Evolutionary conservation across 2,888 invertebrate species (phyloP), one percentile per base, ranked within the genome.

Genomic region (Odontocerum albicorne): DNA sequence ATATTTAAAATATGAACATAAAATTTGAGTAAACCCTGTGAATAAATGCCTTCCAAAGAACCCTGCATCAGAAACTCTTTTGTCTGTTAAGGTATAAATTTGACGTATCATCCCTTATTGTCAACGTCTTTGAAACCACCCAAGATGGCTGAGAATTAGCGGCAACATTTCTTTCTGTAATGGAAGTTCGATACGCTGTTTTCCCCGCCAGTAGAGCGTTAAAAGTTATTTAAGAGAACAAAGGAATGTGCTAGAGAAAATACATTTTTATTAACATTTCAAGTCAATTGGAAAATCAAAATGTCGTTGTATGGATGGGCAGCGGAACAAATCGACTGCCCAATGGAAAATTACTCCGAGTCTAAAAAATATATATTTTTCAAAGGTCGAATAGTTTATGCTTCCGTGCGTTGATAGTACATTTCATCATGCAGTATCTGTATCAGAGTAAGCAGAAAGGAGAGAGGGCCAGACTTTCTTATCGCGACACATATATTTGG

Each of bases 61-160:
- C 21, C 45, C 42, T 35, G n/a, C n/a, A n/a, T n/a, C 21, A 16
- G 58, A 51, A 45, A 49, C 57, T 57, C 54, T 44, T 52, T 60
- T 57, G 57, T 57, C 60, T 47, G 51, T 22, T 17, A 35, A 44
- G 46, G 46, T 42, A 57, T 54, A 55, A 57, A 60, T 57, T 60
- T 60, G 57, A 57, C 54, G 60, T 42, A 60, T 60, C 60, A 60
- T 60, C 46, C 60, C 45, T 57, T 60, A 60, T 51, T 60, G 57
- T 57, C 57, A 51, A 51, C 55, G 54, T 38, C 42, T 35, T 27
- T 10, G 31, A 17, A 49, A 44, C 22, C 53, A 51, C 42, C 36
- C 52, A 47, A 27, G 58, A 58, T 55, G 47, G 49, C 55, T 19
- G 44, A 27, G 44, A 55, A 58, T 58, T 58, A 55, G 51, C 51